phyloP scores from a whole-genome alignment of 1,140 invertebrate genomes.

The Drosophila mayri region DNA sequence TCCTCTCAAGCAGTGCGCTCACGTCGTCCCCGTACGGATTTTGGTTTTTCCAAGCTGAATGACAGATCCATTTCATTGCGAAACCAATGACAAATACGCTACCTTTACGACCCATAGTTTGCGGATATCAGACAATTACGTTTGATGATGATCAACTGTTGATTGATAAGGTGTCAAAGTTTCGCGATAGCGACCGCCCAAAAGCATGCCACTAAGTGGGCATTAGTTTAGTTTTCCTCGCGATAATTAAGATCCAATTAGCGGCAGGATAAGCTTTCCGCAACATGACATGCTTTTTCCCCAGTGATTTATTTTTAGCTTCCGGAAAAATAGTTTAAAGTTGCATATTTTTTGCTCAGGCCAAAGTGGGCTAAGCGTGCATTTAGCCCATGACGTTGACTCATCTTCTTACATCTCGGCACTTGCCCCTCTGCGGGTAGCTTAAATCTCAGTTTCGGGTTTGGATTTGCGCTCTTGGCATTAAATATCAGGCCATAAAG shows the following conservation, averaged over 20 bases:
- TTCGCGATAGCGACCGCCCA: conserved; percentile 30
- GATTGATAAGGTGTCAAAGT: conserved; percentile 48
- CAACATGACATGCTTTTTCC: neutral
- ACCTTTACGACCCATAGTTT: conserved; percentile 12
- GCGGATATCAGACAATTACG: conserved; percentile 35
- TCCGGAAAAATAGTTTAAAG: conserved; percentile 19
- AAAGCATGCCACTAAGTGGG: conserved; percentile 36
- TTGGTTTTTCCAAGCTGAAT: neutral
- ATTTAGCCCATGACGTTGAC: conserved; percentile 35
- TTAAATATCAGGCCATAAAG: conserved; percentile 69
- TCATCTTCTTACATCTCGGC: conserved; percentile 49
- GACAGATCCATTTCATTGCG: conserved; percentile 15
- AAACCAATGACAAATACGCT: neutral
- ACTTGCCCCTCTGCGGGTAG: conserved; percentile 25
- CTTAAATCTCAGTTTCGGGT: conserved; percentile 43
- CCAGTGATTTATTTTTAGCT: conserved; percentile 11
- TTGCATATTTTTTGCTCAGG: conserved; percentile 14
- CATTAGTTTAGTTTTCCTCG: conserved; percentile 23
- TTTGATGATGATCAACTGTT: conserved; percentile 41
- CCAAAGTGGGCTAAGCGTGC: conserved; percentile 46
- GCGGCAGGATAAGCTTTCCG: conserved; percentile 8
- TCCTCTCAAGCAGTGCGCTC: conserved; percentile 20
- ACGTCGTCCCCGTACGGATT: conserved; percentile 21
- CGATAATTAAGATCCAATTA: conserved; percentile 57
- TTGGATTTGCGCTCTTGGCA: conserved; percentile 25